These are phyloP conservation scores for Rhabdomys pumilio DNA, from an alignment of 2,797 vertebrate species.

Conservation along the genomic window DNA sequence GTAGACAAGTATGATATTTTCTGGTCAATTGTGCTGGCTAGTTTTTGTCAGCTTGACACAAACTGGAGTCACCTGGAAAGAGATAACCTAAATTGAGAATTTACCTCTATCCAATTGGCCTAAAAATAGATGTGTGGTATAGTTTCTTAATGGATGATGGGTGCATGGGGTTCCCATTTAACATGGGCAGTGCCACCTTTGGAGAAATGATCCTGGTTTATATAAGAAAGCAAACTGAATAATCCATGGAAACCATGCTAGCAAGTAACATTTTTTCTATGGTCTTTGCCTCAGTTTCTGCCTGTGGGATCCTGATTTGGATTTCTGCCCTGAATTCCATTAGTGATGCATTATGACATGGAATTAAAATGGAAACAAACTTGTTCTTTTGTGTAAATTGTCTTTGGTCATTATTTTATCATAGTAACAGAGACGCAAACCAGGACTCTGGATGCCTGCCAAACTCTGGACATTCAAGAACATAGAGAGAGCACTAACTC, in stretches of 20 bases:
- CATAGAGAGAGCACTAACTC: neutral
- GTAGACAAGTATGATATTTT: no score
- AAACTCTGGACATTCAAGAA: neutral
- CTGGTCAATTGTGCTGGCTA: neutral
- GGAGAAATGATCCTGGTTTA: neutral
- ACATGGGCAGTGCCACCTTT: no score
- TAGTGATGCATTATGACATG: neutral
- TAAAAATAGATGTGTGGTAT: neutral
- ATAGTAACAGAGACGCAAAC: neutral
- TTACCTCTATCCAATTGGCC: neutral
- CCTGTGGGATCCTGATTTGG: neutral
- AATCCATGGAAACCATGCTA: neutral
- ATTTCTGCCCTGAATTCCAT: neutral
- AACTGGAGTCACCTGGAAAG: neutral
- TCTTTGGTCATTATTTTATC: neutral
- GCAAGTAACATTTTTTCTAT: no score
- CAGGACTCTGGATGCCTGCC: neutral
- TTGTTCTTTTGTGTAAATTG: rapidly evolving
- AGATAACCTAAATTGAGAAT: neutral
- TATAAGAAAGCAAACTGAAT: neutral
- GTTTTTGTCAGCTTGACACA: neutral
- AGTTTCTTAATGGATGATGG: neutral
- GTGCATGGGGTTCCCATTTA: neutral
- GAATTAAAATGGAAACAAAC: neutral
- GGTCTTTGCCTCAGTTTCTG: neutral